Evolutionary conservation across 2,797 vertebrate species (phyloP).

Genomic region (Pachyuromys duprasi): DNA sequence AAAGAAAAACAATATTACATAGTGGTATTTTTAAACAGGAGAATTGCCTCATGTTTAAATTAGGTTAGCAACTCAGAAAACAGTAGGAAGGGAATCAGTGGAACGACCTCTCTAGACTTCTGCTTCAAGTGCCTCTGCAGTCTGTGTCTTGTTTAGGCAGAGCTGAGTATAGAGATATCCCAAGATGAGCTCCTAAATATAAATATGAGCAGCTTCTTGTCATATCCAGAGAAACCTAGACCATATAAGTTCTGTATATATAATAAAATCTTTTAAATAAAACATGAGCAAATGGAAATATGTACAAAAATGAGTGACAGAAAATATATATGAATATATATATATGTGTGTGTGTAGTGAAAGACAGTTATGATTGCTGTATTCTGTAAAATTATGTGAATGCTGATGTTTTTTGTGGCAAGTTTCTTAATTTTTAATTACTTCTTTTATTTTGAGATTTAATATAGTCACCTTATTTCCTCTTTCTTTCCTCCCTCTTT

Average conservation of each 20-base stretch:
- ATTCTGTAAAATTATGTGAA: not conserved
- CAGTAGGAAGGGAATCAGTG: not conserved
- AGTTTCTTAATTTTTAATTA: not conserved
- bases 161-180: not conserved
- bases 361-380: not conserved
- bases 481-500: not conserved
- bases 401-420: not conserved
- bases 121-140: not conserved
- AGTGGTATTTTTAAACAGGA: not conserved
- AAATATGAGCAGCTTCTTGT: not conserved
- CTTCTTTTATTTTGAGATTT: not conserved
- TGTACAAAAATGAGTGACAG: no score
- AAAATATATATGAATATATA: not conserved
- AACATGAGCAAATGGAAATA: not conserved
- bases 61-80: not conserved
- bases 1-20: not conserved
- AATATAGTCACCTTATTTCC: not conserved
- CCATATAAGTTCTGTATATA: not conserved
- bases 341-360: not conserved
- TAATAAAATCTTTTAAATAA: not conserved
- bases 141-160: not conserved
- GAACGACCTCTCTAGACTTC: not conserved
- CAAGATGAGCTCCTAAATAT: not conserved
- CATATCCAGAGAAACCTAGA: not conserved
- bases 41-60: not conserved